Conservation (phyloP, 2,797 vertebrate species). For the Aphelocoma californica region DNA sequence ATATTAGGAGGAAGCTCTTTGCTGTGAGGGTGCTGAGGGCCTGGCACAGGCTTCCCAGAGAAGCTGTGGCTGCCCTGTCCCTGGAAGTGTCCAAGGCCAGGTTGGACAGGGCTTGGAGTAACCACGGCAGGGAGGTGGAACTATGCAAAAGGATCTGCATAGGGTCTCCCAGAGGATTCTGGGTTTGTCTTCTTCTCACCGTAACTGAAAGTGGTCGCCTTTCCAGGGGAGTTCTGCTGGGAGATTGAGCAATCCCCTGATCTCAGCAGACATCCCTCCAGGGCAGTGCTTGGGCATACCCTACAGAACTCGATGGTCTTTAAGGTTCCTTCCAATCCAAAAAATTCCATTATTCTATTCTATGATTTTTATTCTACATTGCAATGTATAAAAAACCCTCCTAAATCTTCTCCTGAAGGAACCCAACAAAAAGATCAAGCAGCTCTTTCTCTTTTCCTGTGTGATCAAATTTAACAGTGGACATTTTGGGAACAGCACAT, state of each 20-base stretch:
- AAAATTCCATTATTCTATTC: background rate
- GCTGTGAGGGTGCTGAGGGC: rapidly evolving
- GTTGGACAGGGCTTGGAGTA: rapidly evolving
- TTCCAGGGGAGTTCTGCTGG: too few relatives aligned
- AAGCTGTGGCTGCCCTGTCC: background rate
- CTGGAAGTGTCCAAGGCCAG: background rate
- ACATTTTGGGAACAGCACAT: background rate
- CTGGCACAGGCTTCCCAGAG: background rate
- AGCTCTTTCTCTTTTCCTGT: background rate
- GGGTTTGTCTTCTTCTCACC: too few relatives aligned
- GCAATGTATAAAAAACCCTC: background rate
- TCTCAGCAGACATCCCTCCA: too few relatives aligned
- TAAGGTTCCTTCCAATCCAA: background rate
- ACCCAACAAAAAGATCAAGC: background rate
- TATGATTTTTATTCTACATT: background rate
- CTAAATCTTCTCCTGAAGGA: background rate
- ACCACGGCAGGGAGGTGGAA: background rate
- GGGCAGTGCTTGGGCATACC: too few relatives aligned
- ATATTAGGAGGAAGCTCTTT: background rate
- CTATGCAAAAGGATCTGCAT: too few relatives aligned
- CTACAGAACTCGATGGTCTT: background rate
- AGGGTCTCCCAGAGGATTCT: too few relatives aligned
- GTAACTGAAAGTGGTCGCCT: too few relatives aligned
- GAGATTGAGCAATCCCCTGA: too few relatives aligned
- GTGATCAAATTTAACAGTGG: rapidly evolving